Evolutionary conservation across 1,140 invertebrate species (phyloP), one percentile per base, ranked within the genome.

Genomic region (Cydia splendana): DNA sequence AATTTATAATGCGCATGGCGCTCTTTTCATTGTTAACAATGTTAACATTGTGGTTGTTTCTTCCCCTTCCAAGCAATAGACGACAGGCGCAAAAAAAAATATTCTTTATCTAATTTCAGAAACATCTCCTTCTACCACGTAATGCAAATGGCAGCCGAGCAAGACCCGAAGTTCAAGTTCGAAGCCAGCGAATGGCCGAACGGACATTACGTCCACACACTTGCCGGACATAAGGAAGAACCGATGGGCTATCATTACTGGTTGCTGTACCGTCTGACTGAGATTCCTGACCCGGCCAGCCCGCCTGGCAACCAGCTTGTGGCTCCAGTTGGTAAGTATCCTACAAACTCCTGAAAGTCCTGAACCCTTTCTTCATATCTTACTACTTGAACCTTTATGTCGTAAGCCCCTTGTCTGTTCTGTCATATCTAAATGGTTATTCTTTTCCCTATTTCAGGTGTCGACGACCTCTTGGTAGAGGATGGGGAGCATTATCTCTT

Each of bases 161-260:
- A 95, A 80, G 96, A 97, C 86, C 93, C 95, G 2, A 94, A 94
- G 84, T 95, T 95, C 84, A 93, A 96, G 83, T 97, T 97, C 85
- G 95, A 95, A 76, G 96, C 97, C 0, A 96, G 96, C 38, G 96
- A 97, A 87, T 98, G 97, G 97, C 97, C 97, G 1, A 98, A 98
- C 84, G 97, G 97, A 2, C 97, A 98, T 85, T 98, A 98, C 88
- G 96, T 98, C 30, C 97, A 98, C 89, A 98, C 97, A 4, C 92
- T 98, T 62, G 96, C 96, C n/a, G 97, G 97, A 1, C 96, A 96
- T 81, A 96, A 97, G 84, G 97, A 98, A 85, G 96, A 97, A 85
- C 97, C 97, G 0, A 96, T 97, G 95, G 97, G 96, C 24, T 98
- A 97, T 89, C 96, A 97, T 85, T 98, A 97, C 90, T 98, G 97